A percentile compares a stretch with the other conserved stretches of the same genome.
phyloP scores from a whole-genome alignment of 2,888 invertebrate species.

The Poecilobothrus nobilitatus region DNA sequence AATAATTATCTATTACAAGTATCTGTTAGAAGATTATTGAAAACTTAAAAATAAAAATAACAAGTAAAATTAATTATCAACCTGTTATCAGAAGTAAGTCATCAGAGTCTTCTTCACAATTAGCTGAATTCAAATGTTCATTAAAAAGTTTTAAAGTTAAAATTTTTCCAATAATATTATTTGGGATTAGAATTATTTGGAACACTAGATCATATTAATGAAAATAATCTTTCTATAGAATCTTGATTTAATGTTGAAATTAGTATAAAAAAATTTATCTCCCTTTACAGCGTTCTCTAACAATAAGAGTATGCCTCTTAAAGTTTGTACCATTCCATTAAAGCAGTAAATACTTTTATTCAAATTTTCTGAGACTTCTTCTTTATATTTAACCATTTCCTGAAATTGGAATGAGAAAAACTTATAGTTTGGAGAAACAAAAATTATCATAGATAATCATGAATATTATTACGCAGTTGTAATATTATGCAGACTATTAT shows the following conservation, averaged over 20 bases:
- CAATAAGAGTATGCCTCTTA: no score
- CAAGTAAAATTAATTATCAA: no score
- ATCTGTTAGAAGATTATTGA: no score
- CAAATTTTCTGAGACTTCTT: no score
- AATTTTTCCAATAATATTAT: constrained; percentile 4
- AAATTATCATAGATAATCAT: constrained; percentile 9
- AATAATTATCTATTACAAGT: no score
- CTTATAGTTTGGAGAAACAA: not conserved
- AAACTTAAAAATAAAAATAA: no score
- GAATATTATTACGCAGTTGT: not conserved
- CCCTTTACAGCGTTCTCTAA: constrained; percentile 8
- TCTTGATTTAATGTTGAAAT: constrained; percentile 16
- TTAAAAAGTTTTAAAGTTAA: not conserved
- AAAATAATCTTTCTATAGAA: constrained; percentile 14
- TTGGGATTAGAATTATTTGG: constrained; percentile 10
- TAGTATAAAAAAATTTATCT: no score
- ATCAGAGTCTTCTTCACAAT: constrained; percentile 1
- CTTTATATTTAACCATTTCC: no score
- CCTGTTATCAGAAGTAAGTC: not conserved
- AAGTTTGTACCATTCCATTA: no score
- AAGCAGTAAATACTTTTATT: no score
- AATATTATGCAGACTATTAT: no score
- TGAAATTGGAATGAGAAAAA: no score
- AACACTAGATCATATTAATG: constrained; percentile 15
- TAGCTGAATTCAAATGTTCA: not conserved